A percentile compares a stretch with the other conserved stretches of the same genome.
Evolutionary conservation across 2,113 vertebrate species (phyloP).

Genomic region (Pomatorhinus ruficollis): DNA sequence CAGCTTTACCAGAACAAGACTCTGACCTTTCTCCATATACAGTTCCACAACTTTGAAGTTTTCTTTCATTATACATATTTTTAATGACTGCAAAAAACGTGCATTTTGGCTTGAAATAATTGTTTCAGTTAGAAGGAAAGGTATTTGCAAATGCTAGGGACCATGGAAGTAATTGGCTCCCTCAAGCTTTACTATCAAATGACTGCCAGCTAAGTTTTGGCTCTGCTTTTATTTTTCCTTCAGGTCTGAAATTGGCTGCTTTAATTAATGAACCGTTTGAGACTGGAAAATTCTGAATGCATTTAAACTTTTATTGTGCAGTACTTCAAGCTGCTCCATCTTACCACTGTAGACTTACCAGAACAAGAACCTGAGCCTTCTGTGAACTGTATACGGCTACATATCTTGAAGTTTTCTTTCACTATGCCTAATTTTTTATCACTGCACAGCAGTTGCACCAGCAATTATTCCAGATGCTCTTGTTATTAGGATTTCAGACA

Average conservation of each 20-base stretch:
- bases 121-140: background rate
- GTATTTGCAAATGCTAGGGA: background rate
- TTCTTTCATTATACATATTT: background rate
- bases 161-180: background rate
- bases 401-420: background rate
- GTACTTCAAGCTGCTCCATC: background rate
- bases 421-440: background rate
- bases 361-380: background rate
- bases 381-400: background rate
- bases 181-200: background rate
- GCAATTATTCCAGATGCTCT: background rate
- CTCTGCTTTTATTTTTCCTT: conserved; percentile 33
- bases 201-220: background rate
- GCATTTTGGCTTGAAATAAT: background rate
- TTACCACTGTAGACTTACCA: background rate
- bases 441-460: background rate
- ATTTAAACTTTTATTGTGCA: background rate
- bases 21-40: background rate
- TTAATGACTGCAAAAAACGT: background rate
- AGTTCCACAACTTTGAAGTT: background rate
- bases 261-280: conserved; percentile 34
- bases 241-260: conserved; percentile 30
- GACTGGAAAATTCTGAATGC: conserved; percentile 21
- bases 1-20: background rate
- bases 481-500: background rate